Evolutionary conservation across 2,797 vertebrate species (phyloP).

Genomic region (Onychomys leucogaster): DNA sequence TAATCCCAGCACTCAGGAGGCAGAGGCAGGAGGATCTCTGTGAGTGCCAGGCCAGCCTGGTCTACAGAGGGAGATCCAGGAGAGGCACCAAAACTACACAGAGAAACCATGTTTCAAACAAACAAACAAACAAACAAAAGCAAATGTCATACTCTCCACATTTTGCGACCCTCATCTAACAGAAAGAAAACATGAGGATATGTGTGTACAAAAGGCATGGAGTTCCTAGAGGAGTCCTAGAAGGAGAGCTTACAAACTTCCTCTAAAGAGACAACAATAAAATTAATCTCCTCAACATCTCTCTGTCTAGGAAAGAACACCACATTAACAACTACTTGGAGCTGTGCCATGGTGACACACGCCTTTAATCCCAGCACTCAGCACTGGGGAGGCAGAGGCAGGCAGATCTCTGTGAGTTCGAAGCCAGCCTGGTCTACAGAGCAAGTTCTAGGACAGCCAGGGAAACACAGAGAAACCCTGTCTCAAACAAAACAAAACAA

Average conservation of each 20-base stretch:
- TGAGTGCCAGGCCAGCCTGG: too few relatives aligned
- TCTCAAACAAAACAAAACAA: neutral
- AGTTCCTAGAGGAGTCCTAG: constrained; percentile 6
- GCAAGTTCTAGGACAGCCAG: neutral
- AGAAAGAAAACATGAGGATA: neutral
- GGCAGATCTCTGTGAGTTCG: neutral
- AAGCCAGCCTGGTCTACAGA: neutral
- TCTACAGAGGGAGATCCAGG: too few relatives aligned
- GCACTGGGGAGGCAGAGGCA: neutral
- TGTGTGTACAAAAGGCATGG: neutral
- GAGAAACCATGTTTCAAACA: too few relatives aligned
- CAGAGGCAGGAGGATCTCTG: too few relatives aligned
- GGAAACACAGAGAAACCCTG: neutral
- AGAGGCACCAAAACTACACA: too few relatives aligned
- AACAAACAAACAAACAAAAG: too few relatives aligned
- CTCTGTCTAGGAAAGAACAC: neutral
- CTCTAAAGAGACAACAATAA: constrained; percentile 42
- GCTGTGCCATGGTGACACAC: neutral
- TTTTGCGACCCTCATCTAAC: constrained; percentile 34
- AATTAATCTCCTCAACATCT: constrained; percentile 49
- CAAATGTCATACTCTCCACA: constrained; percentile 3
- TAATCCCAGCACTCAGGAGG: too few relatives aligned
- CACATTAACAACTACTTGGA: neutral
- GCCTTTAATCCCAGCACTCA: neutral
- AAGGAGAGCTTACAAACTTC: neutral